A percentile compares a stretch with the other conserved stretches of the same genome.
Evolutionary conservation across 2,888 invertebrate species (phyloP).

Genomic region (Kryphioiulus occultus): DNA sequence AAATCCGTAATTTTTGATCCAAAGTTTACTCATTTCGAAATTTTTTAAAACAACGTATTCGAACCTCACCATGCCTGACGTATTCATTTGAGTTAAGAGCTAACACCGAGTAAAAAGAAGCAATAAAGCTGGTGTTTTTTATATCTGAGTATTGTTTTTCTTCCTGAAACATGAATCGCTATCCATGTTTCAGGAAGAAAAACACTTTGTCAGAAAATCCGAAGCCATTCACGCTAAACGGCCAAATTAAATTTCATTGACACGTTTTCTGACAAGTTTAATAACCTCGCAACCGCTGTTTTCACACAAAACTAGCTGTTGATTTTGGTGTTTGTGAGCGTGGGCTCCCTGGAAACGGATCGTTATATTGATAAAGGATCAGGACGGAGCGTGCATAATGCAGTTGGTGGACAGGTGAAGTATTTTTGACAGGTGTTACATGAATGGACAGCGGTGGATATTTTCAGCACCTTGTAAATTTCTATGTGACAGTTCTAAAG

Average conservation of each 20-base stretch:
- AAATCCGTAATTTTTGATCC: too few relatives aligned
- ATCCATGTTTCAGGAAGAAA: too few relatives aligned
- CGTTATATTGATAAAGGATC: constrained; percentile 23
- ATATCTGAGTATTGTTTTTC: too few relatives aligned
- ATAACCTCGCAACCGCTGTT: neutral
- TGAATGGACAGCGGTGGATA: neutral
- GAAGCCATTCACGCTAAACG: neutral
- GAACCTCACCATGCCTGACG: too few relatives aligned
- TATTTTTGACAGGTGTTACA: neutral
- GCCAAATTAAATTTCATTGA: neutral
- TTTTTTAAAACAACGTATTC: too few relatives aligned
- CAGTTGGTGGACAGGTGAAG: neutral
- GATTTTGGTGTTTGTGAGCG: neutral
- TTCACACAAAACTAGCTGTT: constrained; percentile 12
- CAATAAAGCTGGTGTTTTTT: too few relatives aligned
- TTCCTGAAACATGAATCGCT: too few relatives aligned
- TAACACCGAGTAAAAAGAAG: too few relatives aligned
- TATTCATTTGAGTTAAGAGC: too few relatives aligned
- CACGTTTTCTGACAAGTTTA: neutral
- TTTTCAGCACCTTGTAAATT: neutral
- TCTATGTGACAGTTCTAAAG: neutral
- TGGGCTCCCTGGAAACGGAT: constrained; percentile 14
- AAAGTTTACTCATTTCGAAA: too few relatives aligned
- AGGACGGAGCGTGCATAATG: neutral
- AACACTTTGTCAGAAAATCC: neutral